Evolutionary conservation across 2,113 vertebrate genomes (phyloP), one percentile per base, ranked within the genome.

Genomic region (Pandion haliaetus): DNA sequence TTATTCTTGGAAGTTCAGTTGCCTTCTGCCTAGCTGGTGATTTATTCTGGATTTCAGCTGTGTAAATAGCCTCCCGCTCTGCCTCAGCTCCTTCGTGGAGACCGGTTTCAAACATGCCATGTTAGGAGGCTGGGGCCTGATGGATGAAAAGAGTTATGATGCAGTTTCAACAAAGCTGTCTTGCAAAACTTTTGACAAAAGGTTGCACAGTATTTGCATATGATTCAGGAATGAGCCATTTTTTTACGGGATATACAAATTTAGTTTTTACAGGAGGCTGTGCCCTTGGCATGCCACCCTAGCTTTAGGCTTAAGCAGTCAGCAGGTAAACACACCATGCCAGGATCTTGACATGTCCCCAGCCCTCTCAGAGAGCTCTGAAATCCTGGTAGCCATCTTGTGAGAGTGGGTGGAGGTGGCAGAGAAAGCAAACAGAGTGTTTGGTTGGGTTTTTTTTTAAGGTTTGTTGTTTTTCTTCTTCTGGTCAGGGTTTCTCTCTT

Each of bases 171-270:
- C 93, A 95, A 92, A 96, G 93, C 85, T 79, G 62, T 97, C 98
- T 98, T 93, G 45, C 97, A 97, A 98, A 98, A 98, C 95, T 42
- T 95, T 76, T 63, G 92, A 95, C 96, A 93, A 83, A 95, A 98
- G 98, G 97, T 98, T 97, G 93, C 94, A 80, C 38, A 36, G 29
- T 66, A 98, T 98, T 98, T 98, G 98, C 98, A 98, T 98, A 98
- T 98, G 98, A 98, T 98, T 98, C 98, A 98, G 92, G 96, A 93
- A 90, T 97, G 95, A 98, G 97, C 96, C 95, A 95, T 96, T 93
- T 95, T 97, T 98, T 98, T 98, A 98, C 92, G 70, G 97, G 98
- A 98, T 98, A 98, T 97, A 98, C 97, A 98, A 98, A 98, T 98
- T 96, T 81, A 86, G 86, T 95, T 93, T 95, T 97, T 97, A 97